phyloP scores from a whole-genome alignment of 35 echinoderm and acorn worm genomes.

The Hemicentrotus pulcherrimus region DNA sequence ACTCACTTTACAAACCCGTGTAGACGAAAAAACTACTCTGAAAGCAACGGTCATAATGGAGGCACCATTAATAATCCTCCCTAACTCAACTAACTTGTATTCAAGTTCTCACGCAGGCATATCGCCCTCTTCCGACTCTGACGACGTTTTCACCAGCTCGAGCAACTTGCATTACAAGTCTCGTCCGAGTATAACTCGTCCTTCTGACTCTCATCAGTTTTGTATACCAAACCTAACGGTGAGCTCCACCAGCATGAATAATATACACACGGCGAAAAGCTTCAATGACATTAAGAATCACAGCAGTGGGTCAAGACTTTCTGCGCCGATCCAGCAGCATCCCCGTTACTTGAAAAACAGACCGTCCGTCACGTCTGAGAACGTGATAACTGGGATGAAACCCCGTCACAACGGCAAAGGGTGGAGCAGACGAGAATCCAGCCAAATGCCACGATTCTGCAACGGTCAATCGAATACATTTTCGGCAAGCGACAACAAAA shows the following conservation, averaged over 20 bases:
- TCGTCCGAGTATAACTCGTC: neutral
- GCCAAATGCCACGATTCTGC: neutral
- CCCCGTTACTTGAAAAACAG: neutral
- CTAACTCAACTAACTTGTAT: neutral
- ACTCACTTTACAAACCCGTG: neutral
- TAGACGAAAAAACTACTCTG: neutral
- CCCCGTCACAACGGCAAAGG: neutral
- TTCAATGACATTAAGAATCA: neutral
- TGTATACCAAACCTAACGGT: neutral
- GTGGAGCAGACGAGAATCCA: neutral
- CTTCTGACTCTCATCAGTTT: neutral
- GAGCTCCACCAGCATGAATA: neutral
- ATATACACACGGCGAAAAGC: neutral
- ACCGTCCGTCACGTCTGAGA: neutral
- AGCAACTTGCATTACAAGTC: neutral
- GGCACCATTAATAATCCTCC: neutral
- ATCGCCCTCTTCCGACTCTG: no score
- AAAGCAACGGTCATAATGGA: neutral
- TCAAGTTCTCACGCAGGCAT: neutral
- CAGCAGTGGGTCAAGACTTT: neutral
- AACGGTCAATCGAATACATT: neutral
- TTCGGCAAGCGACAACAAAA: neutral
- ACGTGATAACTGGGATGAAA: neutral
- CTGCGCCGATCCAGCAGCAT: neutral
- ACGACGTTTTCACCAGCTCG: no score